These are phyloP conservation scores for Mesorhabditis spiculigera DNA, from an alignment of 2,888 invertebrate species.

Conservation along the genomic window DNA sequence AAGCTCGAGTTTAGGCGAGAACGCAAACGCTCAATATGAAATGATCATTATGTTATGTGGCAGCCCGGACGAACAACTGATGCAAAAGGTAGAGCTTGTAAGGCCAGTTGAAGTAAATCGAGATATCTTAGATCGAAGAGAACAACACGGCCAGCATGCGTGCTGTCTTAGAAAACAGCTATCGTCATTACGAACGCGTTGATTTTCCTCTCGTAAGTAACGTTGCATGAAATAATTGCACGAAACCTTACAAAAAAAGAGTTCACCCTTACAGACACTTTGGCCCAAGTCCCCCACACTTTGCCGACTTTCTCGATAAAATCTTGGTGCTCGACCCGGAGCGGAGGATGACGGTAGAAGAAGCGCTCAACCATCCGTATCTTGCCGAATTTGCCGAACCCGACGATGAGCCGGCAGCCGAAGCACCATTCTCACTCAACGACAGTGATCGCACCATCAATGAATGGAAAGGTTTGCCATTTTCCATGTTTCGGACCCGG, in stretches of 20 bases:
- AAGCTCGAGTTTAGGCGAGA: background rate
- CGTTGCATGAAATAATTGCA: background rate
- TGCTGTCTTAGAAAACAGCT: constrained; percentile 8
- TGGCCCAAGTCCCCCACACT: constrained; percentile 15
- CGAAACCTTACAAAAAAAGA: background rate
- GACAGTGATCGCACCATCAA: constrained; percentile 30
- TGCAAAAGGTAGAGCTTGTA: constrained; percentile 28
- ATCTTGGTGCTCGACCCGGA: constrained; percentile 53
- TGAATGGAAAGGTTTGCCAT: constrained; percentile 42
- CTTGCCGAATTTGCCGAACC: constrained; percentile 34
- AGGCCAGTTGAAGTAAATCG: background rate
- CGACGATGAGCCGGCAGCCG: constrained; percentile 46
- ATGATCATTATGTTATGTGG: constrained; percentile 49
- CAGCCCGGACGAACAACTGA: constrained; percentile 43
- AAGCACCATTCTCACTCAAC: constrained; percentile 41
- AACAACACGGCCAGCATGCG: constrained; percentile 26
- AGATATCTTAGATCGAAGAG: constrained; percentile 32
- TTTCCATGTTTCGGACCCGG: background rate
- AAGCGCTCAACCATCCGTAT: constrained; percentile 50
- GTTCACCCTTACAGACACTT: background rate
- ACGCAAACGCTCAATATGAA: constrained; percentile 42
- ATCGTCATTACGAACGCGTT: constrained; percentile 2
- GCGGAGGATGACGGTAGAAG: constrained; percentile 43
- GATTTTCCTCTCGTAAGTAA: constrained; percentile 5
- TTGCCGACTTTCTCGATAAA: constrained; percentile 49